Evolutionary conservation across 1,140 invertebrate species (phyloP).

Genomic region (Eriocheir sinensis): DNA sequence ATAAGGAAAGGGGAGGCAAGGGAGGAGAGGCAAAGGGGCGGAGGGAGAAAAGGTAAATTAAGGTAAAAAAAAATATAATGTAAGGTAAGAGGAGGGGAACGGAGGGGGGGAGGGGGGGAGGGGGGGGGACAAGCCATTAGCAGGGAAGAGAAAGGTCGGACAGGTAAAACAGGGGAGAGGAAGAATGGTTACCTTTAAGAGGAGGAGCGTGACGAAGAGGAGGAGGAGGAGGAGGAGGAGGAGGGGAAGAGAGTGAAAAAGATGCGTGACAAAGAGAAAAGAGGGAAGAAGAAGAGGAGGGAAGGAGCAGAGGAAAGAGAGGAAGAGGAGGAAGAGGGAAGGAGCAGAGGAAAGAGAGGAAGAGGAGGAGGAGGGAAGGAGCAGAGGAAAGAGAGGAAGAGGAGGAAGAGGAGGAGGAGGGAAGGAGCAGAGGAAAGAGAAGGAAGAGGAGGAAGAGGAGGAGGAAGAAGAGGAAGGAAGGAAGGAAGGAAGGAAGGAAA

Average conservation of each 20-base stretch:
- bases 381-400: too few relatives aligned
- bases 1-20: background rate
- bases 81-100: background rate
- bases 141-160: too few relatives aligned
- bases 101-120: background rate
- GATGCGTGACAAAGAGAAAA: background rate
- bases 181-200: background rate
- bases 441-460: background rate
- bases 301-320: too few relatives aligned
- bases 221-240: background rate
- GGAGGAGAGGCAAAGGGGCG: background rate
- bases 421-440: background rate
- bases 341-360: background rate
- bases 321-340: too few relatives aligned
- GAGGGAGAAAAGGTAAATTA: background rate
- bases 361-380: too few relatives aligned
- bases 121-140: too few relatives aligned
- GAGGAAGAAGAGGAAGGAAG: background rate
- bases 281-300: background rate
- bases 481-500: background rate
- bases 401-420: background rate
- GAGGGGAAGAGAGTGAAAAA: background rate
- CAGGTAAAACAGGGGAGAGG: background rate
- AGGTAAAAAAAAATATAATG: background rate
- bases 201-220: background rate